phyloP scores from a whole-genome alignment of 2,113 vertebrate genomes.

The Clarias magur region DNA sequence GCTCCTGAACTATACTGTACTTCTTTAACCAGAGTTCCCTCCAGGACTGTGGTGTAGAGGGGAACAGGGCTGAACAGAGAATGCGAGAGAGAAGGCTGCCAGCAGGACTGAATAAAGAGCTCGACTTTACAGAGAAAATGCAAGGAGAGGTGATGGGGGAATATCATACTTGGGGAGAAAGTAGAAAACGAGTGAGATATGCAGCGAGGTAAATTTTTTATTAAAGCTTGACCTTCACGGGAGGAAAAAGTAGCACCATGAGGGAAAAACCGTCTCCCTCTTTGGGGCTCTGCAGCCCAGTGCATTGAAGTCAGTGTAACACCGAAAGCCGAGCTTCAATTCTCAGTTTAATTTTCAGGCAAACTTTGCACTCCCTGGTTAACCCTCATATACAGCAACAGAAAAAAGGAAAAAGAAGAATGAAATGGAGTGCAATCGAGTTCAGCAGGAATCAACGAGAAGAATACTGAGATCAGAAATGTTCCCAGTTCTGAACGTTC shows the following conservation, averaged over 20 bases:
- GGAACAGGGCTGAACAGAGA: not conserved
- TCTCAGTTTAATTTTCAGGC: not conserved
- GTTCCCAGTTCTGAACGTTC: not conserved
- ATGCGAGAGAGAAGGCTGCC: slow-evolving; percentile 21
- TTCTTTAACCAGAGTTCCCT: slow-evolving; percentile 17
- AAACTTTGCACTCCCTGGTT: not conserved
- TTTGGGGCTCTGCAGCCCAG: not conserved
- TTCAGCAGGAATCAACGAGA: not conserved
- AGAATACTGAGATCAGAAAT: not conserved
- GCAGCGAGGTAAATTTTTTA: slow-evolving; percentile 25
- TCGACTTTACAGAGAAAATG: slow-evolving; percentile 29
- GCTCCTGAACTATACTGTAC: not conserved
- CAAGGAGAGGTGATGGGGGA: slow-evolving; percentile 20
- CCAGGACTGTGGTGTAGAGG: not conserved
- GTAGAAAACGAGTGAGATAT: slow-evolving; percentile 9
- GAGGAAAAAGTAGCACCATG: not conserved
- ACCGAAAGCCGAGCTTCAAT: not conserved
- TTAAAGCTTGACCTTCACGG: slow-evolving; percentile 37
- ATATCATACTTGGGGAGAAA: not conserved
- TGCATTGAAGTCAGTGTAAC: not conserved
- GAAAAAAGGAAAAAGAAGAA: not conserved
- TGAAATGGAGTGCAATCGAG: not conserved
- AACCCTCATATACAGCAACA: not conserved
- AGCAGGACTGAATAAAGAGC: slow-evolving; percentile 32
- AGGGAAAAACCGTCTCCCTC: slow-evolving; percentile 5